A percentile compares a stretch with the other conserved stretches of the same genome.
These are phyloP conservation scores for Eonycteris spelaea DNA, from an alignment of 2,113 vertebrate species.

Conservation along the genomic window DNA sequence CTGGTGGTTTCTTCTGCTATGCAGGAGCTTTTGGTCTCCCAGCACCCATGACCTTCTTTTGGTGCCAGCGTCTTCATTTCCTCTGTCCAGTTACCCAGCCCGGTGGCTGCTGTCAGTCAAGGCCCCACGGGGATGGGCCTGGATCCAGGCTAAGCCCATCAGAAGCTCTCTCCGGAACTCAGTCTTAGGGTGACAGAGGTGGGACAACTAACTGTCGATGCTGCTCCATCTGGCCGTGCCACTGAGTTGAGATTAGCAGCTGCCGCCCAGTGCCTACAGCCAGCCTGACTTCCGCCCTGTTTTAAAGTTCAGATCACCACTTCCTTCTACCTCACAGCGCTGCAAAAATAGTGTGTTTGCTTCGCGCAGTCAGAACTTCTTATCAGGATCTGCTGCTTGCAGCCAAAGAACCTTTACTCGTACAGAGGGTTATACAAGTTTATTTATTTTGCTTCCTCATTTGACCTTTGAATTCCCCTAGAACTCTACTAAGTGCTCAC, in stretches of 20 bases:
- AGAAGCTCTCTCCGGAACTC: background rate
- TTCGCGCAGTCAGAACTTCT: background rate
- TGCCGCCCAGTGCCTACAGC: background rate
- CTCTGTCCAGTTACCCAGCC: background rate
- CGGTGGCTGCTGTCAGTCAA: background rate
- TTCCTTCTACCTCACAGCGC: background rate
- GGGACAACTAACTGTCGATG: background rate
- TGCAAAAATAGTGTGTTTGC: background rate
- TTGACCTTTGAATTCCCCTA: background rate
- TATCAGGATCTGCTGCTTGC: background rate
- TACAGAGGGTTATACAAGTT: background rate
- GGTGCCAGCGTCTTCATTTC: background rate
- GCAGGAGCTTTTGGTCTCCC: background rate
- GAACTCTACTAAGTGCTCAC: background rate
- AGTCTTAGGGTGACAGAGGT: background rate
- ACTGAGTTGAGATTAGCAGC: background rate
- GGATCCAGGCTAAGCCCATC: background rate
- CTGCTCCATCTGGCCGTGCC: rapidly evolving
- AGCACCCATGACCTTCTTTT: rapidly evolving
- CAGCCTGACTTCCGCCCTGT: background rate
- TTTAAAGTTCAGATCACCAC: background rate
- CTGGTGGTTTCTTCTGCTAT: background rate
- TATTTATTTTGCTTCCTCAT: background rate
- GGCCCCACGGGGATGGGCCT: background rate
- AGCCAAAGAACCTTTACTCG: background rate